These are phyloP conservation scores for Andrena praecox DNA, from an alignment of 2,888 invertebrate species.

Conservation along the genomic window DNA sequence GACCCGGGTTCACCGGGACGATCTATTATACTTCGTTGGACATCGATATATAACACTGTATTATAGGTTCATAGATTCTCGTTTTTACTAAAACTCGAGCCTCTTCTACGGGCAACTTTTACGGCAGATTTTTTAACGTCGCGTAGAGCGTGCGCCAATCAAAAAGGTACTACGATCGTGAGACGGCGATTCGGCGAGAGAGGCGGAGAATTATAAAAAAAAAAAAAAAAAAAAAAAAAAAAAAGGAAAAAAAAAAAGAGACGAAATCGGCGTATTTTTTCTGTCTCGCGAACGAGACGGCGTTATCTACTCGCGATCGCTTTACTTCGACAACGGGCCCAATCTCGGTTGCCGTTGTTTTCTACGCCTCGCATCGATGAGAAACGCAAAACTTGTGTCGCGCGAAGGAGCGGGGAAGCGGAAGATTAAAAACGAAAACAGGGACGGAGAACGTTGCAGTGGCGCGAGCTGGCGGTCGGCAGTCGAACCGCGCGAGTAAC, in stretches of 20 bases:
- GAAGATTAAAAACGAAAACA: slow-evolving; percentile 17
- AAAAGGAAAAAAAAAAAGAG: rapidly evolving
- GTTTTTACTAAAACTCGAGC: slow-evolving; percentile 53
- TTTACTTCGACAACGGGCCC: slow-evolving; percentile 24
- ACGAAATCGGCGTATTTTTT: slow-evolving; percentile 22
- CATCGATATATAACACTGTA: slow-evolving; percentile 43
- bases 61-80: slow-evolving; percentile 52
- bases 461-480: slow-evolving; percentile 45
- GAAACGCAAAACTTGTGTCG: slow-evolving; percentile 28
- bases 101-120: slow-evolving; percentile 43
- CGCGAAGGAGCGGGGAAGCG: neutral
- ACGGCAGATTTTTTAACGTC: slow-evolving; percentile 54
- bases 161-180: slow-evolving; percentile 23
- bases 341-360: slow-evolving; percentile 24
- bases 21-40: slow-evolving; percentile 53
- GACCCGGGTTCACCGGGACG: slow-evolving; percentile 19
- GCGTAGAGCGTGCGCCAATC: slow-evolving; percentile 34
- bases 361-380: slow-evolving; percentile 30
- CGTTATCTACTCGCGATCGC: slow-evolving; percentile 21
- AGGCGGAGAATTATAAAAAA: neutral
- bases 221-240: rapidly evolving
- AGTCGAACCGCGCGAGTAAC: slow-evolving; percentile 67
- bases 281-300: neutral
- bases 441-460: slow-evolving; percentile 34
- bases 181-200: neutral